Conservation (phyloP, 1,140 invertebrate genomes). For the Drosophila nigrodunni region DNA sequence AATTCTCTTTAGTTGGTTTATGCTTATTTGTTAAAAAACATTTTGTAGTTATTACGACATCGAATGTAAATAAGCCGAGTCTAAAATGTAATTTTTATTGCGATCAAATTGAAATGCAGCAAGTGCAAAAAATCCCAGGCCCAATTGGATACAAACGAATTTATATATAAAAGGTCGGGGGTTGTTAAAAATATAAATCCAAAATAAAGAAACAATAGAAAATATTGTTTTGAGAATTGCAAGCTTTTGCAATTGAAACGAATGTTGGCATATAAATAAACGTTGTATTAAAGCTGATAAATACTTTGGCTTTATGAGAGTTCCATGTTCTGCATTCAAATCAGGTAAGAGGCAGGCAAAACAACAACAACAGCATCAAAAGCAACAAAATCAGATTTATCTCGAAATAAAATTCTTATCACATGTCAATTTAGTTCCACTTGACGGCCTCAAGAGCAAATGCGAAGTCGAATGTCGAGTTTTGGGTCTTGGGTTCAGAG, state of each 20-base stretch:
- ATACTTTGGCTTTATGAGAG: background rate
- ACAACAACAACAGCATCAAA: background rate
- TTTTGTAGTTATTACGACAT: too few relatives aligned
- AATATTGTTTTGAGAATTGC: background rate
- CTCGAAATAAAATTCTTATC: constrained; percentile 62
- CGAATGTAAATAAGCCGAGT: too few relatives aligned
- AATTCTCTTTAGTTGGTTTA: too few relatives aligned
- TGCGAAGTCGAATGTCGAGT: background rate
- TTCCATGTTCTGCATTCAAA: background rate
- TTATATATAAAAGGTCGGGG: too few relatives aligned
- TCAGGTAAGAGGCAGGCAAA: background rate
- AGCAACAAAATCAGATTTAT: constrained; percentile 58
- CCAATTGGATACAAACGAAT: background rate
- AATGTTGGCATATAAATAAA: background rate
- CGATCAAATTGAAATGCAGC: background rate
- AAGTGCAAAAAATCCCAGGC: background rate
- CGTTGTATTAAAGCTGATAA: constrained; percentile 1
- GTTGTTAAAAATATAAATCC: too few relatives aligned
- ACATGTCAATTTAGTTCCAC: constrained; percentile 79
- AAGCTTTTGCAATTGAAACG: background rate
- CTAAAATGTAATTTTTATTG: background rate
- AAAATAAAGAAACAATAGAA: background rate
- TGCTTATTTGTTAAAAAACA: too few relatives aligned
- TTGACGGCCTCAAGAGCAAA: constrained; percentile 29
- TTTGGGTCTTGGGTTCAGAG: constrained; percentile 11